phyloP scores from a whole-genome alignment of 2,888 invertebrate genomes.

The Toxonevra muliebris region DNA sequence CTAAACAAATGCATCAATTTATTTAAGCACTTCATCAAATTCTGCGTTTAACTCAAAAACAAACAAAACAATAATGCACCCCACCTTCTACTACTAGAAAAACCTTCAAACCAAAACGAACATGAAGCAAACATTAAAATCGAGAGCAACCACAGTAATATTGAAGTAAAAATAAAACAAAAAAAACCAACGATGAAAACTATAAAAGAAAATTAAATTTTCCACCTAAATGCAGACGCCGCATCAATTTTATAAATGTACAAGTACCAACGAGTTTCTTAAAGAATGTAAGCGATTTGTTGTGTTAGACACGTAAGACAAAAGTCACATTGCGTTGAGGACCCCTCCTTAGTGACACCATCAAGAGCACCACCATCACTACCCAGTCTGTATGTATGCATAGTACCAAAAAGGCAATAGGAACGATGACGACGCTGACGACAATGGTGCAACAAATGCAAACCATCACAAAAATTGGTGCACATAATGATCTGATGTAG shows the following conservation, averaged over 20 bases:
- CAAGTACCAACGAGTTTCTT: slow-evolving; percentile 26
- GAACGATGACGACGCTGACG: slow-evolving; percentile 2
- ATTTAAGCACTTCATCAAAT: slow-evolving; percentile 57
- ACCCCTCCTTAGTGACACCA: slow-evolving; percentile 47
- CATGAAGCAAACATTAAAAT: slow-evolving; percentile 20
- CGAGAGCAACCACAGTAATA: slow-evolving; percentile 11
- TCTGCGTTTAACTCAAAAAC: slow-evolving; percentile 15
- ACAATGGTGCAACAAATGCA: slow-evolving; percentile 20
- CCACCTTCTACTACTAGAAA: neutral
- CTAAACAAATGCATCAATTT: slow-evolving; percentile 56
- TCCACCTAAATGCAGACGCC: slow-evolving; percentile 58
- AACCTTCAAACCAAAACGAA: slow-evolving; percentile 15
- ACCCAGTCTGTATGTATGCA: neutral
- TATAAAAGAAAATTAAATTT: slow-evolving; percentile 53
- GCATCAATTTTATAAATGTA: slow-evolving; percentile 58
- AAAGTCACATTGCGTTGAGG: slow-evolving; percentile 41
- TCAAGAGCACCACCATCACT: neutral
- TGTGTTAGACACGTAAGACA: slow-evolving; percentile 47
- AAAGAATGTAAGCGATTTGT: slow-evolving; percentile 57
- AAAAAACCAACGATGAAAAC: slow-evolving; percentile 18
- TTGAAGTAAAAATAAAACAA: slow-evolving; percentile 19
- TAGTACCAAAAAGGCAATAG: neutral
- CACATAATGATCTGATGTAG: slow-evolving; percentile 8
- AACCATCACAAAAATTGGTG: slow-evolving; percentile 32
- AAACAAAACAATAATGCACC: neutral